Evolutionary conservation across 1,140 invertebrate genomes (phyloP).

Genomic region (Neodiprion pinetum): DNA sequence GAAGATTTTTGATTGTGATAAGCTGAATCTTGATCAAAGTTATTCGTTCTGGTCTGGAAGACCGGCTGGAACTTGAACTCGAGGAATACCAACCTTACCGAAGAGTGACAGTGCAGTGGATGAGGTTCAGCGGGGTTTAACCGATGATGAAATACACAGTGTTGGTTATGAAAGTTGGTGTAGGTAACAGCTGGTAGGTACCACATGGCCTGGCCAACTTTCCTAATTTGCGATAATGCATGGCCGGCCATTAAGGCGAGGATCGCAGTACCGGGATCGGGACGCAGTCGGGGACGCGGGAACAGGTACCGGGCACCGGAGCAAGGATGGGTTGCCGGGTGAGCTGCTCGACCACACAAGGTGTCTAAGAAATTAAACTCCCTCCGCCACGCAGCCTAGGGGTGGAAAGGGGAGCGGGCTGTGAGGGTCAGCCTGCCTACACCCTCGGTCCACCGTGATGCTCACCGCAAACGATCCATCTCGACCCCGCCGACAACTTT

Average conservation of each 20-base stretch:
- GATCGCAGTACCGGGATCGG: slow-evolving; percentile 15
- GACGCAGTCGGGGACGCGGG: not conserved
- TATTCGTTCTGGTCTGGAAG: no score
- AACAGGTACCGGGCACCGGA: not conserved
- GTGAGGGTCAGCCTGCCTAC: no score
- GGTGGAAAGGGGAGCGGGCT: no score
- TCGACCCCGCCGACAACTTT: not conserved
- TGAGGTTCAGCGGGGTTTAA: no score
- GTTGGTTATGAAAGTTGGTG: slow-evolving; percentile 49
- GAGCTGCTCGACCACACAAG: not conserved
- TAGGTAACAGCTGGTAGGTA: slow-evolving; percentile 43
- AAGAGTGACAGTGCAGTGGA: no score
- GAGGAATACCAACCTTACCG: no score
- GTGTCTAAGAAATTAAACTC: slow-evolving; percentile 5
- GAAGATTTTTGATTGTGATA: not conserved
- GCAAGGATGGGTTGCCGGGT: not conserved
- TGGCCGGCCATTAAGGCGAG: slow-evolving; percentile 51
- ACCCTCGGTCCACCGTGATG: no score
- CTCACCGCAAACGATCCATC: not conserved
- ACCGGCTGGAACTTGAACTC: no score
- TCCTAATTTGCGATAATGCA: slow-evolving; percentile 57
- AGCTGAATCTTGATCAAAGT: no score
- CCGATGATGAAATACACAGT: no score
- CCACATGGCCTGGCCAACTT: slow-evolving; percentile 51
- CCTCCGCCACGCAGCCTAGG: not conserved